Conservation (phyloP, 2,797 vertebrate species). For the Ataeniobius toweri region DNA sequence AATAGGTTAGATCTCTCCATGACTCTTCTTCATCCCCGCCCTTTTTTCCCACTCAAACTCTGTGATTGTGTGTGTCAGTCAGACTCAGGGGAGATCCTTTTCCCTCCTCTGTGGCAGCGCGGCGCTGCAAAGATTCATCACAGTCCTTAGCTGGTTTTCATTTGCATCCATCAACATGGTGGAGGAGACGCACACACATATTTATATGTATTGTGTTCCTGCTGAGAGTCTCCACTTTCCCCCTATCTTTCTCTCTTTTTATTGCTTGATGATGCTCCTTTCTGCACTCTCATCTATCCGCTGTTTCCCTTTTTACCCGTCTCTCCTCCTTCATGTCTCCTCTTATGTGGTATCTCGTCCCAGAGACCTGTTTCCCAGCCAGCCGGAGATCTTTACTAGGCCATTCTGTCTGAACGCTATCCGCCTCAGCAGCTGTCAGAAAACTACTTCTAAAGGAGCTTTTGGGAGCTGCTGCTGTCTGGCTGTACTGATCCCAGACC, state of each 20-base stretch:
- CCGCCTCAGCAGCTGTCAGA: constrained; percentile 57
- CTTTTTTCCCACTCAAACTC: constrained; percentile 5
- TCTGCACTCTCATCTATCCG: constrained; percentile 20
- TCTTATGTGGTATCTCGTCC: constrained; percentile 56
- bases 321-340: constrained; percentile 29
- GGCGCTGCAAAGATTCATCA: constrained; percentile 45
- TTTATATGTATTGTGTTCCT: constrained; percentile 16
- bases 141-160: constrained; percentile 63
- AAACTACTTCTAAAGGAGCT: constrained; percentile 55
- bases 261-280: constrained; percentile 27
- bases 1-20: constrained; percentile 67
- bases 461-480: constrained; percentile 39
- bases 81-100: constrained; percentile 50
- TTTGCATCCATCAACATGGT: constrained; percentile 55
- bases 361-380: constrained; percentile 54
- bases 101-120: constrained; percentile 35
- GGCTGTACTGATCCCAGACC: constrained; percentile 57
- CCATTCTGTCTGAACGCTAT: constrained; percentile 53
- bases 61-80: constrained; percentile 26
- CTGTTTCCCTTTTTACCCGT: constrained; percentile 21
- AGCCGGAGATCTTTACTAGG: constrained; percentile 40
- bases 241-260: constrained; percentile 31
- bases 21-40: constrained; percentile 55
- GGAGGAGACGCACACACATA: constrained; percentile 11
- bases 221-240: constrained; percentile 50